These are phyloP conservation scores for Standfussiana lucernea DNA, from an alignment of 2,888 invertebrate species.

Conservation along the genomic window DNA sequence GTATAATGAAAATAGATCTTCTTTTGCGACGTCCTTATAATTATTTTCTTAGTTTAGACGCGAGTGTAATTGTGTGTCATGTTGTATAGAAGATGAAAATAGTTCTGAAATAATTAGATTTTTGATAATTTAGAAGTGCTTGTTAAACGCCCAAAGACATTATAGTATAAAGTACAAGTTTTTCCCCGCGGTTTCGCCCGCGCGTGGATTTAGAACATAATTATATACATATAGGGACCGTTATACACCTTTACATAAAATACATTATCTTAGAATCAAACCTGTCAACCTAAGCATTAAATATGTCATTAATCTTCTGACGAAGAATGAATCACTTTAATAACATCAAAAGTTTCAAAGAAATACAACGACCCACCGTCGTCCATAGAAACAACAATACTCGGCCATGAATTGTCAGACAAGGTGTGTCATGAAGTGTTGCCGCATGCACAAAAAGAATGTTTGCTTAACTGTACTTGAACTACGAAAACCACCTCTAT, in stretches of 20 bases:
- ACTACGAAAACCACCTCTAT: neutral
- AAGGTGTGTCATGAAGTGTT: neutral
- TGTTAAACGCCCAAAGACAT: too few species aligned
- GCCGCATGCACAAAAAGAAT: neutral
- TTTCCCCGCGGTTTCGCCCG: neutral
- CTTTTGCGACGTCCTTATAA: constrained; percentile 57
- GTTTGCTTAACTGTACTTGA: neutral
- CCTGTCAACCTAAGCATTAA: neutral
- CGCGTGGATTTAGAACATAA: neutral
- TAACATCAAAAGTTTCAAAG: neutral
- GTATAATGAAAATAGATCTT: constrained; percentile 76
- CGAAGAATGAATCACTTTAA: neutral
- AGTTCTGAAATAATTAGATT: constrained; percentile 11
- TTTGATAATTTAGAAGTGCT: neutral
- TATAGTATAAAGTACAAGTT: neutral
- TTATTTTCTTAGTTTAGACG: constrained; percentile 58
- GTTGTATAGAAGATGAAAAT: constrained; percentile 27
- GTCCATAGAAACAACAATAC: neutral
- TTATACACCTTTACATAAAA: too few species aligned
- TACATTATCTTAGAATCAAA: too few species aligned
- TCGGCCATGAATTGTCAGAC: neutral
- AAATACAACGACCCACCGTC: too few species aligned
- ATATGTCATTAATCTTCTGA: neutral
- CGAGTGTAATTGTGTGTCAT: constrained; percentile 39
- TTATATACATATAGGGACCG: too few species aligned